A percentile compares a stretch with the other conserved stretches of the same genome.
These are phyloP conservation scores for Magallana angulata DNA, from an alignment of 1,140 invertebrate species.

Conservation along the genomic window DNA sequence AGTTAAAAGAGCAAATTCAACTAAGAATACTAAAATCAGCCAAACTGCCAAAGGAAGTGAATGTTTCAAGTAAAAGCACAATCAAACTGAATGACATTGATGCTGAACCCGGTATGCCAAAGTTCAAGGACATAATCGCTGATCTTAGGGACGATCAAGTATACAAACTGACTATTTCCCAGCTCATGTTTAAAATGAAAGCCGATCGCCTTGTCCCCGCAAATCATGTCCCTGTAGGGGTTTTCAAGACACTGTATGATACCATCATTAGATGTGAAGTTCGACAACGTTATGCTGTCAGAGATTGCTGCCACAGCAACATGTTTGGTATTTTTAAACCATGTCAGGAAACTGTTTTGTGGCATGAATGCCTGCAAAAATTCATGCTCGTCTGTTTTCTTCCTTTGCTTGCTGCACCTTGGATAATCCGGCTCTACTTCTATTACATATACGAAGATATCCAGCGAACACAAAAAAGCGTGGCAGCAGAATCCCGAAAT, in stretches of 20 bases:
- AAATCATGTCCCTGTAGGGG: constrained; percentile 60
- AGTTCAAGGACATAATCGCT: constrained; percentile 37
- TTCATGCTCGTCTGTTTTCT: constrained; percentile 54
- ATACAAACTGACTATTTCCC: constrained; percentile 48
- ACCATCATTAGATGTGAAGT: constrained; percentile 65
- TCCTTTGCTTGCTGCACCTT: constrained; percentile 53
- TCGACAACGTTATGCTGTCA: constrained; percentile 46
- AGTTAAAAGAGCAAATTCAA: neutral
- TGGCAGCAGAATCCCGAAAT: constrained; percentile 30
- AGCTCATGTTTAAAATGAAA: constrained; percentile 58
- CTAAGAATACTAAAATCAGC: neutral
- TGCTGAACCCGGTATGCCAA: constrained; percentile 1
- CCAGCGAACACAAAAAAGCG: neutral
- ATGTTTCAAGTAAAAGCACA: constrained; percentile 35
- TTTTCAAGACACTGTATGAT: constrained; percentile 62
- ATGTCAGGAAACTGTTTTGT: constrained; percentile 10
- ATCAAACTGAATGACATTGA: constrained; percentile 57
- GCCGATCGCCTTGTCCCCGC: constrained; percentile 56
- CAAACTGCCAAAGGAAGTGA: neutral
- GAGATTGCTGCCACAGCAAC: constrained; percentile 49
- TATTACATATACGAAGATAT: constrained; percentile 59
- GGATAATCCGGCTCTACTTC: constrained; percentile 60
- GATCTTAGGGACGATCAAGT: constrained; percentile 48
- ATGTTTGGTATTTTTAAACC: constrained; percentile 47
- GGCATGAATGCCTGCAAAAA: constrained; percentile 56